Evolutionary conservation across 1,140 invertebrate genomes (phyloP).

Genomic region (Drosophila tani): DNA sequence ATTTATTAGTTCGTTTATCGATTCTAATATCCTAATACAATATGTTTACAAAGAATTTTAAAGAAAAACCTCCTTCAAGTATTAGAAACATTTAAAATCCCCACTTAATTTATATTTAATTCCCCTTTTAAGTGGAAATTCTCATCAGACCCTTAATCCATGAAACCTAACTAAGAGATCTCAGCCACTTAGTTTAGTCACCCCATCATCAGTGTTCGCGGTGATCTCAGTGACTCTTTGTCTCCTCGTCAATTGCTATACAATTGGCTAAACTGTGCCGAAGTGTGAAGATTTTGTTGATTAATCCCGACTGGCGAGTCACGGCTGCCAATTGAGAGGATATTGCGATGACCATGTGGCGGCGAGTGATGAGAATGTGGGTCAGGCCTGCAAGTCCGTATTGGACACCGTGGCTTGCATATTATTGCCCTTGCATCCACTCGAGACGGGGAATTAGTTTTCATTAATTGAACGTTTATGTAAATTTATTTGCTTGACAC

Average conservation of each 20-base stretch:
- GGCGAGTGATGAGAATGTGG: constrained; percentile 39
- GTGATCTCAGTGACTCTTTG: constrained; percentile 14
- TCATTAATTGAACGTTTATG: constrained; percentile 62
- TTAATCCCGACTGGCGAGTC: constrained; percentile 39
- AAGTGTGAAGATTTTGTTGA: constrained; percentile 47
- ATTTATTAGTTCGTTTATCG: too few relatives aligned
- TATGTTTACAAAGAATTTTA: too few relatives aligned
- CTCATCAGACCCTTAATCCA: not conserved
- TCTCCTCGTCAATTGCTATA: constrained; percentile 37
- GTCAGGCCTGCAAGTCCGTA: constrained; percentile 28
- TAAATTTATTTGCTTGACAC: constrained; percentile 75
- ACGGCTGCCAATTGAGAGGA: constrained; percentile 50
- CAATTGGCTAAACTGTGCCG: constrained; percentile 45
- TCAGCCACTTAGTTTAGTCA: constrained; percentile 25
- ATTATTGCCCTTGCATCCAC: constrained; percentile 46
- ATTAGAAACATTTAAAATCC: too few relatives aligned
- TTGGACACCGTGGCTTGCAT: constrained; percentile 11
- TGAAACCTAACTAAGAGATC: constrained; percentile 8
- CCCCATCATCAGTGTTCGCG: constrained; percentile 2
- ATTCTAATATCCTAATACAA: not conserved
- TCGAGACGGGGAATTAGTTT: constrained; percentile 46
- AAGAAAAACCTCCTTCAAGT: not conserved
- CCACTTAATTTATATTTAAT: too few relatives aligned
- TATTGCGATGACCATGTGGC: constrained; percentile 20
- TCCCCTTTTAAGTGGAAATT: not conserved